Conservation (phyloP, 2,797 vertebrate species). For the Triplophysa bombifrons region DNA sequence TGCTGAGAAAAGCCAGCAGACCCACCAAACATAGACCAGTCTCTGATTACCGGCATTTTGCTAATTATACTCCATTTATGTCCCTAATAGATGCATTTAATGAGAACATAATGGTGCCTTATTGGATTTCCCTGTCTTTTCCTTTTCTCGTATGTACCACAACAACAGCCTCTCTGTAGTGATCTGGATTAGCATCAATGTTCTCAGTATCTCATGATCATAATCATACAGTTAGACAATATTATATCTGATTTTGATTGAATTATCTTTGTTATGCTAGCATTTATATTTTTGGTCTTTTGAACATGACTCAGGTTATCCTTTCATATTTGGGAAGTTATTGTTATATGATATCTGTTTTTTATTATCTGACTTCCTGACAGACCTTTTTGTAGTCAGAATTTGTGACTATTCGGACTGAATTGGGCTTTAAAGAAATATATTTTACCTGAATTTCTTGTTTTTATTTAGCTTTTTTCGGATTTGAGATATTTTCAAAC, state of each 20-base stretch:
- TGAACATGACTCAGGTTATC: not conserved
- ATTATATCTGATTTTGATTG: not conserved
- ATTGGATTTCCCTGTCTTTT: constrained; percentile 82
- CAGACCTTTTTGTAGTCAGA: too few species aligned
- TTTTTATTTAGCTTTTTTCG: too few species aligned
- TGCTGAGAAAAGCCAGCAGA: constrained; percentile 87
- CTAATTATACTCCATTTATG: constrained; percentile 90
- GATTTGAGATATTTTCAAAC: too few species aligned
- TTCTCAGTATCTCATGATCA: constrained; percentile 34
- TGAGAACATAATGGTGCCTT: constrained; percentile 88
- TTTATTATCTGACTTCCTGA: not conserved
- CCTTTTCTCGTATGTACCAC: constrained; percentile 72
- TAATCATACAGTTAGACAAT: not conserved
- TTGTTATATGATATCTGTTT: not conserved
- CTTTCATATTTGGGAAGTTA: not conserved
- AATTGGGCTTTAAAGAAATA: too few species aligned
- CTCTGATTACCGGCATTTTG: constrained; percentile 93
- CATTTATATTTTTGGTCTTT: too few species aligned
- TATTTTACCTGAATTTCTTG: too few species aligned
- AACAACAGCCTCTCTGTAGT: constrained; percentile 68
- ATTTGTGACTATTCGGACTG: too few species aligned
- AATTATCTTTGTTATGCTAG: not conserved
- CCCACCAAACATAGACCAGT: constrained; percentile 82
- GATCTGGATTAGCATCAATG: constrained; percentile 66
- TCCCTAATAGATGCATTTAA: constrained; percentile 89